These are phyloP conservation scores for Plutella xylostella DNA, from an alignment of 2,888 invertebrate genomes.

Conservation along the genomic window DNA sequence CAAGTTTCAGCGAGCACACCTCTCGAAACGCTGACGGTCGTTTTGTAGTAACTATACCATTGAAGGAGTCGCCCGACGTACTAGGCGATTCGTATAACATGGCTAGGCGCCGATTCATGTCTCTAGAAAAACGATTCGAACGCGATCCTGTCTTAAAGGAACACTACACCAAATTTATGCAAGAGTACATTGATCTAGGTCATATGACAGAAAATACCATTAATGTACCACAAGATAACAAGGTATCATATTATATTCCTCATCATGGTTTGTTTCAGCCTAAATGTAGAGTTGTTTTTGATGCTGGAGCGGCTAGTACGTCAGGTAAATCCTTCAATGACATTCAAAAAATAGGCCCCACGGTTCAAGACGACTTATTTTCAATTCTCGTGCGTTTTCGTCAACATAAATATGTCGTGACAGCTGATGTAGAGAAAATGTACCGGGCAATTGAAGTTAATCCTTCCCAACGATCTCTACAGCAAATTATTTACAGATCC, in stretches of 20 bases:
- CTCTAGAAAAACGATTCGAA: conserved; percentile 16
- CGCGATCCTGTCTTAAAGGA: not conserved
- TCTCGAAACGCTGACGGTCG: conserved; percentile 18
- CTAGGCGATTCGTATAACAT: conserved; percentile 19
- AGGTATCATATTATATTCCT: conserved; percentile 11
- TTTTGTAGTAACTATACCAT: conserved; percentile 22
- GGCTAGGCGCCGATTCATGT: conserved; percentile 20
- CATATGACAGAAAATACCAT: not conserved
- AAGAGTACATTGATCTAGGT: not conserved
- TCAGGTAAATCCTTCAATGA: conserved; percentile 16
- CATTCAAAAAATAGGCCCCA: conserved; percentile 14
- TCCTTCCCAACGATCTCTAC: conserved; percentile 11
- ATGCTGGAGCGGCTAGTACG: conserved; percentile 12
- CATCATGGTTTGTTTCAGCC: conserved; percentile 19
- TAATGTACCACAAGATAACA: not conserved
- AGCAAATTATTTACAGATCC: conserved; percentile 18
- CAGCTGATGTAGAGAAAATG: conserved; percentile 6
- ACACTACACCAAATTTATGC: not conserved
- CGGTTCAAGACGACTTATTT: conserved; percentile 16
- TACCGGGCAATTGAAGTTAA: conserved; percentile 3
- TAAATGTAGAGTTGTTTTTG: conserved; percentile 14
- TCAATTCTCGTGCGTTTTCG: not conserved
- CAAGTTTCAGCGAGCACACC: conserved; percentile 22
- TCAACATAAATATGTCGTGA: conserved; percentile 6
- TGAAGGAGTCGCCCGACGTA: conserved; percentile 16